A percentile compares a stretch with the other conserved stretches of the same genome.
Evolutionary conservation across 1,140 invertebrate genomes (phyloP).

Genomic region (Dolichoris vasculosae): DNA sequence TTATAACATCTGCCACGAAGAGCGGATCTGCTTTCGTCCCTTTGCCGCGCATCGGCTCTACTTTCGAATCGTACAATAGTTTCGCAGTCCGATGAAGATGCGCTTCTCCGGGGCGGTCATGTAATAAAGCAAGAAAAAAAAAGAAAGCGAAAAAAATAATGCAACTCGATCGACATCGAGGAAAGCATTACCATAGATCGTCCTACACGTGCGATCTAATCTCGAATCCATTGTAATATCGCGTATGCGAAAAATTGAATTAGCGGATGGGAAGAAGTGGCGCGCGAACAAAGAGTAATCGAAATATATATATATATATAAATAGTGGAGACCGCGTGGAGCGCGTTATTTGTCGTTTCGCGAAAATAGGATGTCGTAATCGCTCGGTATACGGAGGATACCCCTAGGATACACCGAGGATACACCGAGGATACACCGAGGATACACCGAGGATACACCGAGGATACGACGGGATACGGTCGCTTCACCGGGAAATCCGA

Average conservation of each 20-base stretch:
- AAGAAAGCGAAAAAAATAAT: constrained; percentile 49
- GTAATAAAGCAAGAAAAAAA: constrained; percentile 61
- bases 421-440: no score
- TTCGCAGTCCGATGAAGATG: constrained; percentile 25
- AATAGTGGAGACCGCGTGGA: neutral
- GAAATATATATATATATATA: no score
- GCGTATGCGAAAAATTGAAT: constrained; percentile 14
- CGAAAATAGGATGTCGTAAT: constrained; percentile 11
- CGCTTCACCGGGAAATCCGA: no score
- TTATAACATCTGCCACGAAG: constrained; percentile 72
- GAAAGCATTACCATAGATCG: constrained; percentile 47
- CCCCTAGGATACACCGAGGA: no score
- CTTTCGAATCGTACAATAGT: constrained; percentile 30
- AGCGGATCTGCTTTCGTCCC: constrained; percentile 54
- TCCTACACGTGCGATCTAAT: constrained; percentile 26
- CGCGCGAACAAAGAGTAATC: no score
- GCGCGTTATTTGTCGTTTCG: constrained; percentile 5
- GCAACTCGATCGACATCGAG: constrained; percentile 50
- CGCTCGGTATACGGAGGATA: no score
- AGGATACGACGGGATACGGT: no score
- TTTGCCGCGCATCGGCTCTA: constrained; percentile 7
- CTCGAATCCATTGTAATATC: neutral
- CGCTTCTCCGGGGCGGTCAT: constrained; percentile 48
- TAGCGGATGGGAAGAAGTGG: neutral
- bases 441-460: no score